phyloP scores from a whole-genome alignment of 2,113 vertebrate species.

The Anser brachyrhynchus region DNA sequence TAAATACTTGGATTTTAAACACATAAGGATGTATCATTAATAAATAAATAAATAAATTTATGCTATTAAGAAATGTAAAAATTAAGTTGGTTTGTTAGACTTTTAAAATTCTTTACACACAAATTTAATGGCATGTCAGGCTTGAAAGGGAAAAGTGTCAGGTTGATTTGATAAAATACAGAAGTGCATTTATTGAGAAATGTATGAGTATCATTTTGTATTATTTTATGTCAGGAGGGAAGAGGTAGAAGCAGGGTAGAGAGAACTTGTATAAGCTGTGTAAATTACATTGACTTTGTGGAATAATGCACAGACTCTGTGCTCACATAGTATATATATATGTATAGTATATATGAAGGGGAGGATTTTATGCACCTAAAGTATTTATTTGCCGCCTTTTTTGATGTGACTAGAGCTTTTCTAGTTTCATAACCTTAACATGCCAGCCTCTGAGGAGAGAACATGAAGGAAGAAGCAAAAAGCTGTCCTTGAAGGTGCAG shows the following conservation, averaged over 20 bases:
- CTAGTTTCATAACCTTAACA: not conserved
- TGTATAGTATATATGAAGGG: not conserved
- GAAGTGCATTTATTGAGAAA: slow-evolving; percentile 26
- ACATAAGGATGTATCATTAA: not conserved
- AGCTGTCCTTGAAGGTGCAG: not conserved
- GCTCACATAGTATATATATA: not conserved
- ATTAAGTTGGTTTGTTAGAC: not conserved
- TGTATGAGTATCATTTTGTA: not conserved
- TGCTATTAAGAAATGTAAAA: slow-evolving; percentile 39
- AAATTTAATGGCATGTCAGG: slow-evolving; percentile 30
- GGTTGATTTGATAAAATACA: slow-evolving; percentile 35
- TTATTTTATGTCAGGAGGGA: not conserved
- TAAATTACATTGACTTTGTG: slow-evolving; percentile 8
- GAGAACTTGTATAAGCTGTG: not conserved
- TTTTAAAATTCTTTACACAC: slow-evolving; percentile 50
- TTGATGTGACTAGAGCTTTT: not conserved
- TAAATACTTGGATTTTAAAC: slow-evolving; percentile 26
- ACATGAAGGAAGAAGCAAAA: not conserved
- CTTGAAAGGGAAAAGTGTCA: not conserved
- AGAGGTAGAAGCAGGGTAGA: not conserved
- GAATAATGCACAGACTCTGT: not conserved
- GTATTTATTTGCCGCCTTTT: not conserved
- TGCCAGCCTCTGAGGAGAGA: not conserved
- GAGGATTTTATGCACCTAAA: not conserved
- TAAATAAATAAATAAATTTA: not conserved